Evolutionary conservation across 37 sponge, comb jelly and placozoan species (phyloP).

Genomic region (Halisarca cf. caerulea): DNA sequence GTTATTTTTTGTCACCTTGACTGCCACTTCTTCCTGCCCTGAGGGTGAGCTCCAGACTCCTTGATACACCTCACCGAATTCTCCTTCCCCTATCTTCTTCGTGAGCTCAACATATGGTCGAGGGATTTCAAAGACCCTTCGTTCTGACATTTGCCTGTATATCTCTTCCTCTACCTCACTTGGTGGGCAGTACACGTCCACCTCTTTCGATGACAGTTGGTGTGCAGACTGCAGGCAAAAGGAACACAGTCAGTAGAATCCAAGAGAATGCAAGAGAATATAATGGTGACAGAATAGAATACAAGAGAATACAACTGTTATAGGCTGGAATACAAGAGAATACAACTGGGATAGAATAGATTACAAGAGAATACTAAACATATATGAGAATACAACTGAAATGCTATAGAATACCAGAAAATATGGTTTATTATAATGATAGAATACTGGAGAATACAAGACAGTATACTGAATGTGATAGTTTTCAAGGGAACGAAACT

Average conservation of each 20-base stretch:
- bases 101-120: background rate
- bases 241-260: background rate
- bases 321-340: no score
- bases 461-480: no score
- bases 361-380: no score
- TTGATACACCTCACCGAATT: conserved; percentile 21
- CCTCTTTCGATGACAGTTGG: background rate
- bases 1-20: background rate
- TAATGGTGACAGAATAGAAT: background rate
- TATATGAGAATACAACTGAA: no score
- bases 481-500: no score
- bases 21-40: conserved; percentile 3
- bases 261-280: background rate
- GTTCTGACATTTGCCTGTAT: conserved; percentile 21
- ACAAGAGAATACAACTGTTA: no score
- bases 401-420: no score
- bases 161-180: conserved; percentile 32
- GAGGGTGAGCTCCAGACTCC: background rate
- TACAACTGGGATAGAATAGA: no score
- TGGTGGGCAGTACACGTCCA: conserved; percentile 11
- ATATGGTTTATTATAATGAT: no score
- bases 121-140: conserved; percentile 10
- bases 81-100: background rate
- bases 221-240: background rate
- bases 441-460: no score